Evolutionary conservation across 2,113 vertebrate species (phyloP), one percentile per base, ranked within the genome.

Genomic region (Accipiter virgatus): DNA sequence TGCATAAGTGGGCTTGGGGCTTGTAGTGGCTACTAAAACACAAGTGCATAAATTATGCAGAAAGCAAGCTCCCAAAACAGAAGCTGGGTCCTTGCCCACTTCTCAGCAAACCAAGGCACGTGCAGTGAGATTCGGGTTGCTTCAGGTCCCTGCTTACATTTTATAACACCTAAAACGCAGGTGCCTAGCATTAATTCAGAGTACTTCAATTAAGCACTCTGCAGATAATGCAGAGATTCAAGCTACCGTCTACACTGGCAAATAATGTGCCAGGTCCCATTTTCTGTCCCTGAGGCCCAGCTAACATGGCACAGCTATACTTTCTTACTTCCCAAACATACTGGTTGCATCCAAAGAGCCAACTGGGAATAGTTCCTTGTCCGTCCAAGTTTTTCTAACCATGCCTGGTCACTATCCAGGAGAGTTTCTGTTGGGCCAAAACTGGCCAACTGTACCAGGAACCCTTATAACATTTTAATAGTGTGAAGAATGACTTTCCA

Each of bases 111-210:
- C 59, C 53, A 55, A 81, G 61, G 73, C 95, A 90, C 6, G 21
- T 85, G 88, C 42, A 47, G 72, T 6, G 62, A 58, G 63, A 56
- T 43, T 38, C 8, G 3, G 73, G 66, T 36, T 55, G 75, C 32
- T 80, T 66, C 83, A 81, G 55, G 50, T 61, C 58, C 72, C 63
- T 61, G 4, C 16, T 56, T 78, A 34, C 73, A 36, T 63, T 85
- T 79, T 75, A 26, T 34, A 75, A 68, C 70, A 75, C 84, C 96
- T 85, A 72, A 96, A 96, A 94, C 68, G 89, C 96, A 96, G 91
- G 73, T 97, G 89, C 26, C 70, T 95, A 90, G 90, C 87, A 58
- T 7, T n/a, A 82, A 75, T 56, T 75, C 73, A 87, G 61, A 55
- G 18, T n/a, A 81, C 52, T 84, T 84, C 89, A 84, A n/a, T 61